phyloP scores from a whole-genome alignment of 2,113 vertebrate genomes.

The Camelus dromedarius region DNA sequence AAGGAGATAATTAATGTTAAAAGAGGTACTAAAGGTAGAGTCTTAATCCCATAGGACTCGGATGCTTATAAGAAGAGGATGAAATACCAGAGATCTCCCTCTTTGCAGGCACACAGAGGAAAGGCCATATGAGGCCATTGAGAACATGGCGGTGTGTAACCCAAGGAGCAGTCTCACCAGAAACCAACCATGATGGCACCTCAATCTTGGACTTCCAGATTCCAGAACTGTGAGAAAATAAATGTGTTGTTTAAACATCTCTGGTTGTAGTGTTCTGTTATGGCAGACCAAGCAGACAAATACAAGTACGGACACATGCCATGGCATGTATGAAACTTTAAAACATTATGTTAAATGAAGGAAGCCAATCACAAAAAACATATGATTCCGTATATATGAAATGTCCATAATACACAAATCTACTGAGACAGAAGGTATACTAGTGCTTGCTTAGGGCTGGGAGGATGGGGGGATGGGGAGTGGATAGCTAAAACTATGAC shows the following conservation, averaged over 20 bases:
- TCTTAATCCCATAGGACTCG: not conserved
- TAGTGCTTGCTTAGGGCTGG: not conserved
- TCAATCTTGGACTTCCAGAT: not conserved
- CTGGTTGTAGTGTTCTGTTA: not conserved
- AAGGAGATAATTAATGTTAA: not conserved
- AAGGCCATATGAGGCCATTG: not conserved
- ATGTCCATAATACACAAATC: not conserved
- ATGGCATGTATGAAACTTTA: not conserved
- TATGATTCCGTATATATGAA: not conserved
- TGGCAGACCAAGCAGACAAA: not conserved
- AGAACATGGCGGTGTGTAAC: not conserved
- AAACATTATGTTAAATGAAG: not conserved
- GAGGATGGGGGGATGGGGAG: not conserved
- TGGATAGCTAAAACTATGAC: not conserved
- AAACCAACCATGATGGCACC: not conserved
- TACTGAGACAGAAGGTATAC: not conserved
- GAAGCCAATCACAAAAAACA: not conserved
- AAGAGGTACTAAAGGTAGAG: not conserved
- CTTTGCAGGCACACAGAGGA: not conserved
- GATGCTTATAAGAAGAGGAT: not conserved
- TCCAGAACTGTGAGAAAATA: not conserved
- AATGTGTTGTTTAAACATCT: not conserved
- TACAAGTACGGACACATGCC: not conserved
- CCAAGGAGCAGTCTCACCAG: not conserved
- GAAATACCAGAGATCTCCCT: not conserved